Percentiles rank a stretch among this genome's conserved stretches.
Evolutionary conservation across 2,888 invertebrate species (phyloP).

Genomic region (Parnassius glacialis): DNA sequence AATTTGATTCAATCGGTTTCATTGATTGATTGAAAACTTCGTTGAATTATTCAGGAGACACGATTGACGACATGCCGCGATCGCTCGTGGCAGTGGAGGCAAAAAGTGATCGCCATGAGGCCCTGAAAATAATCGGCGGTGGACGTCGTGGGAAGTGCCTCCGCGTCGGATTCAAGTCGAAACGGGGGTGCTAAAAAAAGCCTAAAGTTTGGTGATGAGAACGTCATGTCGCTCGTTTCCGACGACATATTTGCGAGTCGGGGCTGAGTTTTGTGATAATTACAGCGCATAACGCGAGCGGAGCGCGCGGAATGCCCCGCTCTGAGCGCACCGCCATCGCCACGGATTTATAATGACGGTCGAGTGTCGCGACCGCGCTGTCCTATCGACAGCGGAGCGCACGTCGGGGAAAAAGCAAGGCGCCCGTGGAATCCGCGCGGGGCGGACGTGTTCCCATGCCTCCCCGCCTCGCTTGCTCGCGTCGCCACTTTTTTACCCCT

Average conservation of each 20-base stretch:
- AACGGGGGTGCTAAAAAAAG: conserved; percentile 62
- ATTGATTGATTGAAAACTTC: conserved; percentile 78
- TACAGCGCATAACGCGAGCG: conserved; percentile 75
- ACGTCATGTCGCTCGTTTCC: conserved; percentile 79
- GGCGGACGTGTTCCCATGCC: conserved; percentile 68
- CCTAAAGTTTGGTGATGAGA: conserved; percentile 76
- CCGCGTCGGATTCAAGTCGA: conserved; percentile 55
- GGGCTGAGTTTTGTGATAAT: conserved; percentile 77
- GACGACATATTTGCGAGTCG: conserved; percentile 79
- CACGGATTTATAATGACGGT: conserved; percentile 75
- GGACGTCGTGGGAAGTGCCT: conserved; percentile 69
- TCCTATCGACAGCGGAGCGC: conserved; percentile 57
- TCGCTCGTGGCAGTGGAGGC: conserved; percentile 60
- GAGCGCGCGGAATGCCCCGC: conserved; percentile 73
- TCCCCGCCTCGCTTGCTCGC: conserved; percentile 39
- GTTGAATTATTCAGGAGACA: conserved; percentile 77
- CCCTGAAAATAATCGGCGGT: conserved; percentile 56
- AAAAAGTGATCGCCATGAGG: conserved; percentile 58
- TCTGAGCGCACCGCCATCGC: conserved; percentile 77
- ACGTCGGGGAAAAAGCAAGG: conserved; percentile 60
- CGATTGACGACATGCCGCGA: conserved; percentile 69
- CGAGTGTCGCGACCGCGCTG: conserved; percentile 64
- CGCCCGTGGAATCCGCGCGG: conserved; percentile 60
- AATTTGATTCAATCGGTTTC: conserved; percentile 76
- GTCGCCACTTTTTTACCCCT: conserved; percentile 62